Percentiles rank a stretch among this genome's conserved stretches.
Evolutionary conservation across 2,888 invertebrate species (phyloP).

Genomic region (Drepana falcataria): DNA sequence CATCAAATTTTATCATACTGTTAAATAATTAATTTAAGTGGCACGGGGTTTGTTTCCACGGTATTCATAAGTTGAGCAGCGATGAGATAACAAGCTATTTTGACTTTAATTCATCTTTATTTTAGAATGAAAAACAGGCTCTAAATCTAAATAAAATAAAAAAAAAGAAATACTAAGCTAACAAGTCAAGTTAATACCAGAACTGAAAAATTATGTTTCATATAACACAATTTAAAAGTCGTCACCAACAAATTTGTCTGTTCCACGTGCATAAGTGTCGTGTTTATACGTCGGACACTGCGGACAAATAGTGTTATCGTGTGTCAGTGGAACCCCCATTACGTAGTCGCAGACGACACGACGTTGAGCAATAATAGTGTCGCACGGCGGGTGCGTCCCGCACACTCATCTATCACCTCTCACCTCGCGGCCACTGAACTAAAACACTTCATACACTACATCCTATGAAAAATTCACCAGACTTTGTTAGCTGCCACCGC

Average conservation of each 20-base stretch:
- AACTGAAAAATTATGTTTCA: no score
- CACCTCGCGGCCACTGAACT: constrained; percentile 20
- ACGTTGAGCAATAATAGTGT: constrained; percentile 63
- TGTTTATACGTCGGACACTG: background rate
- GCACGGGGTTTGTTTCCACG: constrained; percentile 47
- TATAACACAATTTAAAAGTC: no score
- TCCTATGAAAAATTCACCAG: constrained; percentile 41
- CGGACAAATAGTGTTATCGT: constrained; percentile 15
- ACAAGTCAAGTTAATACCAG: no score
- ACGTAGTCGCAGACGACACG: constrained; percentile 46
- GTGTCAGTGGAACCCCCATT: constrained; percentile 42
- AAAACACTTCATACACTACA: constrained; percentile 47
- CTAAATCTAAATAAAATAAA: no score
- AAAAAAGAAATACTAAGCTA: no score
- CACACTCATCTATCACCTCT: constrained; percentile 52
- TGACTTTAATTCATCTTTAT: no score
- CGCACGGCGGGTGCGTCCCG: constrained; percentile 29
- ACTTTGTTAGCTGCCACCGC: constrained; percentile 19
- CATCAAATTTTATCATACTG: constrained; percentile 70
- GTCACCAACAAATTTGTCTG: no score
- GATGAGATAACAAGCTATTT: background rate
- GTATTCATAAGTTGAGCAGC: constrained; percentile 7
- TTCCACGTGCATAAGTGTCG: no score
- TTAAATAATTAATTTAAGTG: constrained; percentile 69
- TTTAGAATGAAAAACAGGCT: no score